Base-by-base conservation (phyloP, 1,140 invertebrate genomes). In the Aphidius ervi region DNA sequence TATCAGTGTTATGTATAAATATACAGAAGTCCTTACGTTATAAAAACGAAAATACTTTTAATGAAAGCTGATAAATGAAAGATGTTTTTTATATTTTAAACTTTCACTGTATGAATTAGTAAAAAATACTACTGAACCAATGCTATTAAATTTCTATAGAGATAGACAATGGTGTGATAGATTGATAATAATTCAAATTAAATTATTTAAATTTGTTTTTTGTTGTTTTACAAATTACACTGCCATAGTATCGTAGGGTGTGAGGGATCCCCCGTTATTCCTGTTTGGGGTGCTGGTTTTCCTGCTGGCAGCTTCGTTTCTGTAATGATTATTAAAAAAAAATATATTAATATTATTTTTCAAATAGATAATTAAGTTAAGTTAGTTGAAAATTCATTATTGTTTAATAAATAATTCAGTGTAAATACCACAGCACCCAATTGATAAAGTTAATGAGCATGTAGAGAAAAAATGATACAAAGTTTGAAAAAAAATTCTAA, bases 231-330 rank as follows among this genome's bases (percentile, higher is more conserved):
- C 87, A 93, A 86, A 85, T 93, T 93, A 93, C 89, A 93, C 91
- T 92, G 91, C 91, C 90, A 93, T 88, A 91, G 91, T 93, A 92
- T 93, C 90, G 90, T 93, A 93, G 89, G 92, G 88, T 92, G 92
- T 92, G 90, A 79, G 74, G 78, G 93, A 87, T 90, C 90, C 90
- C 84, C 87, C 85, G 83, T 86, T 82, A 81, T 84, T 82, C 83
- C 81, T 80, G 83, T 81, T 78, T 81, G 79, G 69, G 82, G 82
- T 77, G 82, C 76, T 73, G 81, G 86, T 82, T 85, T 86, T 85
- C 83, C 80, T 77, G 84, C 83, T 68, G 72, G 77, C 84, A 85
- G 83, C 88, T 92, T 93, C 90, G 89, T 92, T 91, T 92, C 91
- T 92, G 86, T 59, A 86, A 40, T 75, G 67, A 58, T 60, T 61